phyloP scores from a whole-genome alignment of 2,113 vertebrate species.

The Macquaria australasica region DNA sequence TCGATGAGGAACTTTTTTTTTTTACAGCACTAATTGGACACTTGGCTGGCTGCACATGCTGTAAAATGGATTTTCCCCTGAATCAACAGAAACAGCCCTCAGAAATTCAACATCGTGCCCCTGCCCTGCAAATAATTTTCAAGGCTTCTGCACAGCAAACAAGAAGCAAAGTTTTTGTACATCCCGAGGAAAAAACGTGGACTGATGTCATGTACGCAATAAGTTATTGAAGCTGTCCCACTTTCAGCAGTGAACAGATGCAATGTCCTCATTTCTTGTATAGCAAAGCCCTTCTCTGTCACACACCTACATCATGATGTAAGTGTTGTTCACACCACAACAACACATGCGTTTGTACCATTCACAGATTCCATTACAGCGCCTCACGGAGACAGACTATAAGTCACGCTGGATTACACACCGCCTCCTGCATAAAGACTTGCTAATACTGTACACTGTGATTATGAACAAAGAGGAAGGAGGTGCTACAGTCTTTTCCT shows the following conservation, averaged over 20 bases:
- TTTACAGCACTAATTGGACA: conserved; percentile 74
- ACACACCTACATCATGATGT: conserved; percentile 77
- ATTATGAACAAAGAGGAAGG: conserved; percentile 31
- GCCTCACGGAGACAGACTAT: conserved; percentile 49
- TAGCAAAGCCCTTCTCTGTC: conserved; percentile 56
- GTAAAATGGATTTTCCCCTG: conserved; percentile 74
- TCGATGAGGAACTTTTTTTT: conserved; percentile 41
- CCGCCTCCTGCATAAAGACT: conserved; percentile 37
- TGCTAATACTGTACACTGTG: conserved; percentile 31
- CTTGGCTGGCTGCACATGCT: conserved; percentile 64
- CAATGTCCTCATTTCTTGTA: conserved; percentile 60
- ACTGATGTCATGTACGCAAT: conserved; percentile 7
- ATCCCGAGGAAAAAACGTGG: neutral
- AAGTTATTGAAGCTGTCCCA: conserved; percentile 50
- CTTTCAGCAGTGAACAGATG: conserved; percentile 60
- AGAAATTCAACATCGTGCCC: conserved; percentile 57
- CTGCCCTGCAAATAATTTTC: conserved; percentile 39
- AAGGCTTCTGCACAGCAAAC: conserved; percentile 30
- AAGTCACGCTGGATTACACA: conserved; percentile 58
- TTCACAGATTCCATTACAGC: conserved; percentile 65
- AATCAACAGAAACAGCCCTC: conserved; percentile 74
- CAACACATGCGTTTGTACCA: conserved; percentile 69
- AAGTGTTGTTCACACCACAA: conserved; percentile 76
- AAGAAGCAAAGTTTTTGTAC: conserved; percentile 8
- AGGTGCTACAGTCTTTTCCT: conserved; percentile 11